Conservation (phyloP, 2,113 vertebrate species). For the Ia io region DNA sequence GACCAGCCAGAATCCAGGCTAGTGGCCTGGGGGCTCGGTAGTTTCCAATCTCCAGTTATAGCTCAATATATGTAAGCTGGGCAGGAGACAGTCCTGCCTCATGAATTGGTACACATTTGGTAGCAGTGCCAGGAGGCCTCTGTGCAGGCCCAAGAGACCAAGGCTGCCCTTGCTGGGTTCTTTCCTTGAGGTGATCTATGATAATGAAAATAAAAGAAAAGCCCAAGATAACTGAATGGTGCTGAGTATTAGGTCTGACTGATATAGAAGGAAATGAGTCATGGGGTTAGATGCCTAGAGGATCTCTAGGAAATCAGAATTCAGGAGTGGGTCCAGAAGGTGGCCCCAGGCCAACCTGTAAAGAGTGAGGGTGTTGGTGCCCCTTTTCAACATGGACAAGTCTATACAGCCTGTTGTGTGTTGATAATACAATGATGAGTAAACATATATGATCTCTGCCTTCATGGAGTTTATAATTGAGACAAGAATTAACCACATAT, state of each 20-base stretch:
- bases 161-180: neutral
- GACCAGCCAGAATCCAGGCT: neutral
- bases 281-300: neutral
- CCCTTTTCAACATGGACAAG: neutral
- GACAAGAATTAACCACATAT: neutral
- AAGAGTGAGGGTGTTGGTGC: neutral
- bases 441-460: neutral
- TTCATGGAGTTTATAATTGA: conserved; percentile 9
- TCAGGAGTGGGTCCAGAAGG: neutral
- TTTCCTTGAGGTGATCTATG: neutral
- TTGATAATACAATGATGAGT: neutral
- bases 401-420: neutral
- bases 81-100: neutral
- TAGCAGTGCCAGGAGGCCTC: neutral
- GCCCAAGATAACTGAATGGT: neutral
- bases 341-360: neutral
- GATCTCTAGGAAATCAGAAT: neutral
- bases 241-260: neutral
- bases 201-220: conserved; percentile 21
- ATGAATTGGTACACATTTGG: neutral
- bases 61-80: neutral
- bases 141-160: neutral
- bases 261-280: neutral
- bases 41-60: neutral
- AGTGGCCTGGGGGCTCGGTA: neutral